Conservation (phyloP, 37 sponge, comb jelly and placozoan species). For the Oscarella lobularis region DNA sequence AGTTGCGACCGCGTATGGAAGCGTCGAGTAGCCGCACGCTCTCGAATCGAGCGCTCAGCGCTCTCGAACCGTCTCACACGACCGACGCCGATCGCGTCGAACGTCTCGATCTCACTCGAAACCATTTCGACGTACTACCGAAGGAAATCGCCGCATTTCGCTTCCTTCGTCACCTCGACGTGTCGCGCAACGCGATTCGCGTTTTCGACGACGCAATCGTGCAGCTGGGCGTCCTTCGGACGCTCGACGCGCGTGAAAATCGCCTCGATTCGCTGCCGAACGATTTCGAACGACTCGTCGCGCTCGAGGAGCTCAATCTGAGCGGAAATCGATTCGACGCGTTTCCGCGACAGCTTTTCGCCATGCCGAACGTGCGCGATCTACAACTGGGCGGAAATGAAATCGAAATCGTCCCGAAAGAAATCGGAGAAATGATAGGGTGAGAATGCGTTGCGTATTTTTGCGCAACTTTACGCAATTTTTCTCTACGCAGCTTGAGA, state of each 20-base stretch:
- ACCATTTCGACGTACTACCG: no score
- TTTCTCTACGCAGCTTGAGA: conserved; percentile 37
- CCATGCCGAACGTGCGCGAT: conserved; percentile 13
- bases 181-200: conserved; percentile 19
- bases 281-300: conserved; percentile 11
- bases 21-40: no score
- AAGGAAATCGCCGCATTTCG: not conserved
- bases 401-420: conserved; percentile 18
- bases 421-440: conserved; percentile 29
- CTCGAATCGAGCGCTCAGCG: no score
- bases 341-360: conserved; percentile 31
- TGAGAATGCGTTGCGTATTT: conserved; percentile 12
- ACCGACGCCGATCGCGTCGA: no score
- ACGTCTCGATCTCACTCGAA: no score
- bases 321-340: conserved; percentile 51
- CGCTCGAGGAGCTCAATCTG: conserved; percentile 36
- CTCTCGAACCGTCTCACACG: no score
- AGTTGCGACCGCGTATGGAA: no score
- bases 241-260: conserved; percentile 18
- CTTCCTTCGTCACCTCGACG: conserved; percentile 15
- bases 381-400: conserved; percentile 48
- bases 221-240: conserved; percentile 6
- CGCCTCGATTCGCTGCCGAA: conserved; percentile 28
- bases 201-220: conserved; percentile 22
- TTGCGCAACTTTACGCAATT: not conserved